Evolutionary conservation across 1,140 invertebrate genomes (phyloP).

Genomic region (Colletes gigas): DNA sequence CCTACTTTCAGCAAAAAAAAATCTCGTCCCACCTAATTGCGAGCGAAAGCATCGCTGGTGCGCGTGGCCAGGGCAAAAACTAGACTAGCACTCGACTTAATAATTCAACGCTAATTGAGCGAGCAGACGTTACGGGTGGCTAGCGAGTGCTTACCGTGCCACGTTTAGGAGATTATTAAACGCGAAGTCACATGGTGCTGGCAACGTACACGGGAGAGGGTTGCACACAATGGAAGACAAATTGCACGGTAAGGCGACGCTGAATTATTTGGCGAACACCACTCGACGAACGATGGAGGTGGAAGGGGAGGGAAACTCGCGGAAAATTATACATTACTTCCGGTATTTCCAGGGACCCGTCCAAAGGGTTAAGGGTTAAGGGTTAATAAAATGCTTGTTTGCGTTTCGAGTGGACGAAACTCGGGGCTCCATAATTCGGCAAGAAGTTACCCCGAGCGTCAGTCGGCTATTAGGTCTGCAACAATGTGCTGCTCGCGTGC

Average conservation of each 20-base stretch:
- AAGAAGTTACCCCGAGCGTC: background rate
- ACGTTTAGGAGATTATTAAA: constrained; percentile 49
- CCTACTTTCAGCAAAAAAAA: background rate
- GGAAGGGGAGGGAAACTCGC: constrained; percentile 24
- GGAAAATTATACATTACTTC: constrained; percentile 46
- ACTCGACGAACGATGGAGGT: constrained; percentile 4
- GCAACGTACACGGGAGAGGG: background rate
- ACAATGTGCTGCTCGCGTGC: constrained; percentile 33
- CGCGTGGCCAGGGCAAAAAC: background rate
- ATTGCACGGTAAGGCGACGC: constrained; percentile 33
- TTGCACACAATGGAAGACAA: constrained; percentile 53
- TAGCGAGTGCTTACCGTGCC: constrained; percentile 14
- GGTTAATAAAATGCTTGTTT: constrained; percentile 52
- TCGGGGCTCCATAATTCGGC: constrained; percentile 30
- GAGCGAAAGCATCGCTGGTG: background rate
- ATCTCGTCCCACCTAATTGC: background rate
- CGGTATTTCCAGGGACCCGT: constrained; percentile 25
- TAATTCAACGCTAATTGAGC: constrained; percentile 38
- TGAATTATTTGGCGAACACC: constrained; percentile 49
- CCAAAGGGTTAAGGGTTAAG: constrained; percentile 36
- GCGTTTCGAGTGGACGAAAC: constrained; percentile 23
- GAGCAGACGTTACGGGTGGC: constrained; percentile 15
- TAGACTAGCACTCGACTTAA: constrained; percentile 3
- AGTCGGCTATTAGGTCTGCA: constrained; percentile 12
- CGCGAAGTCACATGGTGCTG: constrained; percentile 19